phyloP scores from a whole-genome alignment of 2,888 invertebrate species.

The Eupithecia abbreviata region DNA sequence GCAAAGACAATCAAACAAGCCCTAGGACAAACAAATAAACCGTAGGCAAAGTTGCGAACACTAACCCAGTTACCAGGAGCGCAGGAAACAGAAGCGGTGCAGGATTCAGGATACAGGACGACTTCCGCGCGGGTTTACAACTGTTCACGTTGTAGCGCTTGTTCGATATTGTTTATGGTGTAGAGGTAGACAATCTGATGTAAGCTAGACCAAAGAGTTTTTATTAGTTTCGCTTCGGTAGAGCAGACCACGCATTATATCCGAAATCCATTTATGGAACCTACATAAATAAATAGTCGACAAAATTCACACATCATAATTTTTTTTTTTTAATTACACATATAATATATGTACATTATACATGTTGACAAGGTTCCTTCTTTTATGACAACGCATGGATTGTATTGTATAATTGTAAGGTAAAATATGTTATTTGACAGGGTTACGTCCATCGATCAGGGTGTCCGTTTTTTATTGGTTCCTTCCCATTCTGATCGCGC shows the following conservation, averaged over 20 bases:
- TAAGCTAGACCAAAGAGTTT: not conserved
- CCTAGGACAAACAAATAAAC: conserved; percentile 17
- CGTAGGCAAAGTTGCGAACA: conserved; percentile 31
- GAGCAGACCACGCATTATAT: not conserved
- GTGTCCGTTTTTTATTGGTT: not conserved
- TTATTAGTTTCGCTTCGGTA: not conserved
- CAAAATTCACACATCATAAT: not conserved
- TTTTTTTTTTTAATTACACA: not conserved
- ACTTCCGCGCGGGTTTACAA: conserved; percentile 49
- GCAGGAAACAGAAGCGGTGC: conserved; percentile 69
- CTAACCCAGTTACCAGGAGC: conserved; percentile 58
- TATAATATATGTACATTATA: too few relatives aligned
- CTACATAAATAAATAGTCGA: not conserved
- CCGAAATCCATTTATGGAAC: not conserved
- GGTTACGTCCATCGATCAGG: too few relatives aligned
- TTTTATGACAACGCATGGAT: not conserved
- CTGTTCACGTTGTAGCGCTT: conserved; percentile 43
- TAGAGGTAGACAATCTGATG: not conserved
- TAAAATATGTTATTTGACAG: not conserved
- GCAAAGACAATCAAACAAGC: not conserved
- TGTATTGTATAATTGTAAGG: not conserved
- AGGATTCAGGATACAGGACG: conserved; percentile 60
- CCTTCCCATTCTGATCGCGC: not conserved
- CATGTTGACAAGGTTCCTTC: not conserved
- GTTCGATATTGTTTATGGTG: conserved; percentile 11